Percentiles rank a stretch among this genome's conserved stretches.
phyloP scores from a whole-genome alignment of 2,797 vertebrate species.

The Megaceryle alcyon region DNA sequence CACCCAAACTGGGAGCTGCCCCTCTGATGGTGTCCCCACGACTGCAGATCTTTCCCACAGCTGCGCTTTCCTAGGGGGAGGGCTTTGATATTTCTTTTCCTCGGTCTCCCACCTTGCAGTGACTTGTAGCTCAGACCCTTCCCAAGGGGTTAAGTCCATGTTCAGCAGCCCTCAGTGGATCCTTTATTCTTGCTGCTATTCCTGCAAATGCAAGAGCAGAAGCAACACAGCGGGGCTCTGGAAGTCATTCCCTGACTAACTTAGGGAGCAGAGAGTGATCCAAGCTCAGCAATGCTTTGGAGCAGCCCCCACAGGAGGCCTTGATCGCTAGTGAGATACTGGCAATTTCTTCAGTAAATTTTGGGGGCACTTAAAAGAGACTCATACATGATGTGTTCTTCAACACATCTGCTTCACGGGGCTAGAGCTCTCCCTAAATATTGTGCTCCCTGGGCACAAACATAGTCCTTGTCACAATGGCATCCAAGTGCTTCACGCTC shows the following conservation, averaged over 20 bases:
- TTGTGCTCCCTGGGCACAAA: background rate
- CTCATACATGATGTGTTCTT: background rate
- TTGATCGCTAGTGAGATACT: background rate
- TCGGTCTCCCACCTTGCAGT: background rate
- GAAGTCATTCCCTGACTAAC: constrained; percentile 36
- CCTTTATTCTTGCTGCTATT: constrained; percentile 38
- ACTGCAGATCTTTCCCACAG: background rate
- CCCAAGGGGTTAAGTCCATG: background rate
- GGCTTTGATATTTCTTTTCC: background rate
- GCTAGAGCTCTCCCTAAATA: background rate
- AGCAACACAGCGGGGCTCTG: constrained; percentile 37
- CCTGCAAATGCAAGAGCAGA: constrained; percentile 44
- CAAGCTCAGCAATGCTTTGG: constrained; percentile 1
- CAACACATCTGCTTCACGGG: background rate
- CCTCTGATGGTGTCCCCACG: background rate
- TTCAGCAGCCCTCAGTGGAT: background rate
- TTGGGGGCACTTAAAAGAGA: constrained; percentile 21
- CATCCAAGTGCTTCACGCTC: background rate
- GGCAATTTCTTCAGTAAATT: background rate
- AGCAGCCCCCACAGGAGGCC: background rate
- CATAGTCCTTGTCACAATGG: background rate
- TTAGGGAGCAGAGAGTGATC: background rate
- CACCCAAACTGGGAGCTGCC: background rate
- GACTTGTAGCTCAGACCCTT: background rate
- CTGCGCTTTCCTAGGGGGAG: background rate